A percentile compares a stretch with the other conserved stretches of the same genome.
Evolutionary conservation across 1,140 invertebrate species (phyloP).

Genomic region (Apocrypta bakeri): DNA sequence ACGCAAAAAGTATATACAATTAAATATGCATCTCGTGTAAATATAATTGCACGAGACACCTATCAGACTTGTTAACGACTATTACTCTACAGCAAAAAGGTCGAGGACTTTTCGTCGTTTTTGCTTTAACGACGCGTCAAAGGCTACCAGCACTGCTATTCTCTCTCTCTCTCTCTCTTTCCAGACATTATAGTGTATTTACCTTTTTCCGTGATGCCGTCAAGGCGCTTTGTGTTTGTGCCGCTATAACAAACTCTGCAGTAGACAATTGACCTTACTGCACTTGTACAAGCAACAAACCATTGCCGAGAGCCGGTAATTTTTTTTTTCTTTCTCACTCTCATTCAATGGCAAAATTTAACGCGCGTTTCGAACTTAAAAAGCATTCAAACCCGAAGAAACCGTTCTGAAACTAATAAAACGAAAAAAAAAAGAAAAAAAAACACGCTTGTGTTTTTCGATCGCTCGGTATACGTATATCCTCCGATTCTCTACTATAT

Average conservation of each 20-base stretch:
- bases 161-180: no score
- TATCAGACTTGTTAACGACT: not conserved
- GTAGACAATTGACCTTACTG: slow-evolving; percentile 15
- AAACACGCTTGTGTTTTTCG: not conserved
- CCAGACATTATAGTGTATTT: not conserved
- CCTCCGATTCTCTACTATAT: not conserved
- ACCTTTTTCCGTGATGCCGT: not conserved
- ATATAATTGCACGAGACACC: no score
- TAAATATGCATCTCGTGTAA: no score
- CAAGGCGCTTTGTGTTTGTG: not conserved
- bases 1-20: no score
- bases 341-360: slow-evolving; percentile 23
- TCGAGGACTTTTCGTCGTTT: not conserved
- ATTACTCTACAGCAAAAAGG: not conserved
- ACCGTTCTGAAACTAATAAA: no score
- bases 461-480: not conserved
- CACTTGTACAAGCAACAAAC: slow-evolving; percentile 1
- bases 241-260: not conserved
- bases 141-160: not conserved
- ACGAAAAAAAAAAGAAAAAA: not conserved
- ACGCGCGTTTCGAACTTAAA: not conserved
- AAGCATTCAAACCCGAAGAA: no score
- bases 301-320: not conserved
- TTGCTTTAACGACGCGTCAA: slow-evolving; percentile 12
- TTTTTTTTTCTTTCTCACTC: not conserved